These are phyloP conservation scores for Salvator merianae DNA, from an alignment of 2,113 vertebrate genomes.

Conservation along the genomic window DNA sequence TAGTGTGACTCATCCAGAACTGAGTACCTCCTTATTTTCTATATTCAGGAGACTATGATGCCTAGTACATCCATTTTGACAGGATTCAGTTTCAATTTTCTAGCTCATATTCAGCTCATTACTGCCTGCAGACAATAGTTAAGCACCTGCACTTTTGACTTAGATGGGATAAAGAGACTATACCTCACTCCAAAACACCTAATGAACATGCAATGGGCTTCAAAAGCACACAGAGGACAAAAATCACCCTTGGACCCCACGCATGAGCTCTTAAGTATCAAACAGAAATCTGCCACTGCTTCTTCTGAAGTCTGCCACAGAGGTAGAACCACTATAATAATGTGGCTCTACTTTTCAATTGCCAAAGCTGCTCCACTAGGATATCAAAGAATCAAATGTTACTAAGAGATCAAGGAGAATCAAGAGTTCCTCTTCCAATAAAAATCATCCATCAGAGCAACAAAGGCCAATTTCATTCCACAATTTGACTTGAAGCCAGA, in stretches of 20 bases:
- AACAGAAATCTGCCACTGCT: neutral
- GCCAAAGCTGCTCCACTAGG: neutral
- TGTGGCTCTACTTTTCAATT: neutral
- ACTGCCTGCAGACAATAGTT: neutral
- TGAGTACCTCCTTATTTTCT: neutral
- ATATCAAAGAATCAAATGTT: neutral
- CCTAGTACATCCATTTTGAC: neutral
- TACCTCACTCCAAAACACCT: neutral
- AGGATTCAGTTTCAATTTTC: neutral
- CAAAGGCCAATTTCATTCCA: neutral
- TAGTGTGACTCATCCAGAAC: neutral
- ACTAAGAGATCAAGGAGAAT: neutral
- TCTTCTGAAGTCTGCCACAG: neutral
- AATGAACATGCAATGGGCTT: neutral
- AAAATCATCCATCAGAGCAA: neutral
- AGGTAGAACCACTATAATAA: neutral
- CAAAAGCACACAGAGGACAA: neutral
- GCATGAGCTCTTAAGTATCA: neutral
- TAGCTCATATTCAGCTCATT: neutral
- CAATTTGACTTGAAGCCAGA: neutral
- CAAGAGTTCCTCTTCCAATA: neutral
- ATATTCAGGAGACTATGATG: neutral
- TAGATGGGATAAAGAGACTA: neutral
- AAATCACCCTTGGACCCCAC: neutral
- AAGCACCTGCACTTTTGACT: neutral